Evolutionary conservation across 2,797 vertebrate genomes (phyloP).

Genomic region (Catharus ustulatus): DNA sequence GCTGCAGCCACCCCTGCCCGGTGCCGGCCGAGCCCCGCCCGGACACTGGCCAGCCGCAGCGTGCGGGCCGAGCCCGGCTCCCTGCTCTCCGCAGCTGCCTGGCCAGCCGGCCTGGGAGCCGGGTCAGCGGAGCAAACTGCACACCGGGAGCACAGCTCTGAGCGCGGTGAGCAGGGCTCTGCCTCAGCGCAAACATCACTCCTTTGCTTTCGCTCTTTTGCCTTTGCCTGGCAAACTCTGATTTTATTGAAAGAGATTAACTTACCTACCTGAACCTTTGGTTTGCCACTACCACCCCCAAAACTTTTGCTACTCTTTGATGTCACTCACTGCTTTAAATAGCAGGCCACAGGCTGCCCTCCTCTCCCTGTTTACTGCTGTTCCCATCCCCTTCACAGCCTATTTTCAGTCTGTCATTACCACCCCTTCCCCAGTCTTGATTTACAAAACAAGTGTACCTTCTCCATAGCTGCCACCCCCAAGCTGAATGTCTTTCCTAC

Average conservation of each 20-base stretch:
- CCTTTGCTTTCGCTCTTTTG: background rate
- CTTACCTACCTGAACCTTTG: background rate
- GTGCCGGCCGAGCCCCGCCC: background rate
- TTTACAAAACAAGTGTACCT: background rate
- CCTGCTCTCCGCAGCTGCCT: background rate
- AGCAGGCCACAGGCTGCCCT: background rate
- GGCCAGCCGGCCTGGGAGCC: background rate
- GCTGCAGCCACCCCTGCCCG: accelerated
- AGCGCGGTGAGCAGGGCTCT: background rate
- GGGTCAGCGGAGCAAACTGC: background rate
- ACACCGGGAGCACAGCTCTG: background rate
- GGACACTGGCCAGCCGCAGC: background rate
- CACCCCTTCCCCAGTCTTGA: background rate
- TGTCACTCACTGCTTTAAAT: background rate
- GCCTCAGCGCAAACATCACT: background rate
- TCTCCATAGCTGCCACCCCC: background rate
- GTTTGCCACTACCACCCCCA: background rate
- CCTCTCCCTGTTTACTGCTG: background rate
- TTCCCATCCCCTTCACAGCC: background rate
- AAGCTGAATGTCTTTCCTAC: background rate
- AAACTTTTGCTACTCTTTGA: background rate
- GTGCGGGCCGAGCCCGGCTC: background rate
- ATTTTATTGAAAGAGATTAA: background rate
- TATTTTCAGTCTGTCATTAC: background rate
- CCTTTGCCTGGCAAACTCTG: background rate